Evolutionary conservation across 2,888 invertebrate species (phyloP).

Genomic region (Lathronympha strigana): DNA sequence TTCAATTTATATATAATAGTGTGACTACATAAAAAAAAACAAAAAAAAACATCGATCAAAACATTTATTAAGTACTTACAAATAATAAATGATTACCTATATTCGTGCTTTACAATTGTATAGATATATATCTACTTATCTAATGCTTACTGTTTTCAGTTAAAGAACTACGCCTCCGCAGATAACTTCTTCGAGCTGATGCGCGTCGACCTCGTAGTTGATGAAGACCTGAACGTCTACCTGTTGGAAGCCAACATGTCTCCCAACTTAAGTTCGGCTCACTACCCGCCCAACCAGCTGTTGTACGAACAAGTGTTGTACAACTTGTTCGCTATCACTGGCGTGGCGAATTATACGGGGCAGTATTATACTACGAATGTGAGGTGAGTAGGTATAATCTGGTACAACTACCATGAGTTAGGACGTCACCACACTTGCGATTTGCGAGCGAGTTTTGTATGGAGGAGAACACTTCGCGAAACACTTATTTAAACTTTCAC

Average conservation of each 20-base stretch:
- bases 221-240: slow-evolving; percentile 93
- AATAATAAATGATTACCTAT: too few relatives aligned
- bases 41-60: too few relatives aligned
- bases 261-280: slow-evolving; percentile 97
- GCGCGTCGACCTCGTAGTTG: slow-evolving; percentile 96
- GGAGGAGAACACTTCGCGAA: too few relatives aligned
- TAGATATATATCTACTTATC: too few relatives aligned
- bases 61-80: too few relatives aligned
- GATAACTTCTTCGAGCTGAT: slow-evolving; percentile 96
- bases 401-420: too few relatives aligned
- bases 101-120: too few relatives aligned
- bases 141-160: slow-evolving; percentile 60
- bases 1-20: too few relatives aligned
- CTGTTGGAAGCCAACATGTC: slow-evolving; percentile 99
- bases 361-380: slow-evolving; percentile 46
- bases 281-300: slow-evolving; percentile 94
- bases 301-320: slow-evolving; percentile 97
- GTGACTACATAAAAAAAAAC: too few relatives aligned
- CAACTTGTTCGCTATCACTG: slow-evolving; percentile 91
- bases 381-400: slow-evolving; percentile 41
- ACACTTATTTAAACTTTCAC: too few relatives aligned
- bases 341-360: slow-evolving; percentile 80
- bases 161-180: slow-evolving; percentile 76
- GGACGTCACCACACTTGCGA: too few relatives aligned
- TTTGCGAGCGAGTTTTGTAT: too few relatives aligned